Evolutionary conservation across 2,888 invertebrate species (phyloP), one percentile per base, ranked within the genome.

Genomic region (Heliothis peltigera): DNA sequence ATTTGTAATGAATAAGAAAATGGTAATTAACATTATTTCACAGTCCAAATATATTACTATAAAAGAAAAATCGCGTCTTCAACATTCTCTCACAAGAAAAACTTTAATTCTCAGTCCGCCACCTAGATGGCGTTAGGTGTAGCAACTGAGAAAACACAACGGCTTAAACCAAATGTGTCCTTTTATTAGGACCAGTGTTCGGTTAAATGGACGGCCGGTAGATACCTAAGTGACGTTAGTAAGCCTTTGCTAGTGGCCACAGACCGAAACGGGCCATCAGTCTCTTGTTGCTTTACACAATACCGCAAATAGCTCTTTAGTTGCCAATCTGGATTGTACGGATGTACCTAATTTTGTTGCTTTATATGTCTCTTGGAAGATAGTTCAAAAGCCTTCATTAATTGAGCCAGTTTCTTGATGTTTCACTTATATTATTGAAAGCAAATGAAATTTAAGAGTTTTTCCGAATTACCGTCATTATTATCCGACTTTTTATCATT

Each of bases 251-350:
- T 69, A 66, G 70, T 56, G 53, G 66, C 47, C 66, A 60, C 77
- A 69, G 48, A 74, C 68, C 70, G 63, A 79, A 72, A 72, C 65
- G 65, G 63, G 69, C 70, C 70, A 79, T 77, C 81, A 70, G 68
- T 72, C 66, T 79, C 74, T 55, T 76, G 74, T 81, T 81, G 72
- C 79, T 74, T 74, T 69, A 73, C 43, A 71, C 77, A 74, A 70
- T 65, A 70, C 81, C 73, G 54, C 79, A 80, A 79, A 80, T 78
- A 57, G 70, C 66, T 73, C 67, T 76, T 68, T 64, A 71, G 64
- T 64, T 68, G 48, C 51, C 54, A 67, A 69, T 71, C 48, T 71
- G 64, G 76, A 62, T 67, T 55, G 55, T 52, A 67, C 56, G 48
- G 75, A 65, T 69, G 74, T 60, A 12, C 69, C 46, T 54, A 61